Evolutionary conservation across 2,888 invertebrate genomes (phyloP), one percentile per base, ranked within the genome.

Genomic region (Dasysyrphus albostriatus): DNA sequence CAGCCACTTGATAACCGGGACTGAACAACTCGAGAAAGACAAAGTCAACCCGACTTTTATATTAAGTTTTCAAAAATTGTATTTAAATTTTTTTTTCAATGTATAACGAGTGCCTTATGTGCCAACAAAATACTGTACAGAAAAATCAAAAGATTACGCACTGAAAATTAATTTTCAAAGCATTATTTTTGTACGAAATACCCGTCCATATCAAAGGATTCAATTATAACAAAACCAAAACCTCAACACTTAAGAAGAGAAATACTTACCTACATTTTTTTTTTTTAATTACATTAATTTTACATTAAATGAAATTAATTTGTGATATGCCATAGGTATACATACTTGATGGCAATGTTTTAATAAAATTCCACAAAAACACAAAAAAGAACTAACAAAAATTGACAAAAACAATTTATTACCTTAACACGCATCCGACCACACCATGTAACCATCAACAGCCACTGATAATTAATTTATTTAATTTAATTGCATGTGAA

Each of bases 401-500:
- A n/a, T 29, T 32, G n/a, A 6, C 29, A 63, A 74, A 65, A 49
- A 47, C 78, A 78, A 78, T 72, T 78, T 51, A 72, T 78, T 61
- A 70, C 39, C 19, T 39, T n/a, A 63, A 65, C 58, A 58, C 49
- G n/a, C 16, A 42, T 42, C 56, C 16, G 37, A 69, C 69, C 54
- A 29, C 54, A 39, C 29, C 29, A 34, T 69, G 69, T 69, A 69
- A 54, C 69, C 69, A 54, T 69, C 69, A 69, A n/a, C 69, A 29
- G 54, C 69, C 69, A 54, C 24, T 54, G 54, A 69, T 69, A 69
- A 69, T 69, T 69, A 69, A 69, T 69, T 69, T 54, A 69, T 69
- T 69, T 69, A 39, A 69, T 69, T 69, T 69, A 69, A 69, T 69
- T 69, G 54, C 69, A 69, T 61, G 42, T 76, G 44, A 84, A 76